Conservation (phyloP, 1,140 invertebrate genomes). For the Tetragonula clypearis region DNA sequence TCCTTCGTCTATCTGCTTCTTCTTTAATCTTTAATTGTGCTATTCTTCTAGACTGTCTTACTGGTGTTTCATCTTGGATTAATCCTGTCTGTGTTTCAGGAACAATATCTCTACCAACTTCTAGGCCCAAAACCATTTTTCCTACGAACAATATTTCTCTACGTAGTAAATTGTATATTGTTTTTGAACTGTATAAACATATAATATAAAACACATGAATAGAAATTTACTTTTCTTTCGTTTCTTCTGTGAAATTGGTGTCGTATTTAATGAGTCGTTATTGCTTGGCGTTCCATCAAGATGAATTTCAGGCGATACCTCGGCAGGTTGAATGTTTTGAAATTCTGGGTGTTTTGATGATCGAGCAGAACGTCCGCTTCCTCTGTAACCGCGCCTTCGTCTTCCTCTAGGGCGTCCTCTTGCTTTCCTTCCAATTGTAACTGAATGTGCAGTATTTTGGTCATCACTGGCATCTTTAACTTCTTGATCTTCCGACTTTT, state of each 20-base stretch:
- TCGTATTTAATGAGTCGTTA: slow-evolving; percentile 35
- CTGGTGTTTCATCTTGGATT: slow-evolving; percentile 80
- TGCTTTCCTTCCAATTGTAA: slow-evolving; percentile 63
- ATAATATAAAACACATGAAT: background rate
- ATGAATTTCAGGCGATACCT: slow-evolving; percentile 39
- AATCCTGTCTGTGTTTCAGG: slow-evolving; percentile 56
- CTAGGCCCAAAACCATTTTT: slow-evolving; percentile 82
- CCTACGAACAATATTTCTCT: slow-evolving; percentile 57
- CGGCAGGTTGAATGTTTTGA: slow-evolving; percentile 24
- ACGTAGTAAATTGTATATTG: background rate
- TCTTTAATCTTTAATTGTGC: slow-evolving; percentile 93
- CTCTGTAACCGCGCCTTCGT: slow-evolving; percentile 63
- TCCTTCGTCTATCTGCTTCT: slow-evolving; percentile 87
- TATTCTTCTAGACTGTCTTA: slow-evolving; percentile 90
- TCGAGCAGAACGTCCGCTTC: slow-evolving; percentile 47
- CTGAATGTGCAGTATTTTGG: slow-evolving; percentile 37
- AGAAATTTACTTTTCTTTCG: slow-evolving; percentile 67
- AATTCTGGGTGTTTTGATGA: slow-evolving; percentile 47
- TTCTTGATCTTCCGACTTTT: slow-evolving; percentile 56
- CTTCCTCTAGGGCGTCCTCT: slow-evolving; percentile 75
- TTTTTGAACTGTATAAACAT: background rate
- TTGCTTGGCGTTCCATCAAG: slow-evolving; percentile 39
- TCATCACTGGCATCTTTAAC: slow-evolving; percentile 64
- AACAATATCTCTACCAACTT: slow-evolving; percentile 80
- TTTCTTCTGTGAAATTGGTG: slow-evolving; percentile 59